Base-by-base conservation (phyloP, 2,113 vertebrate species). In the Cichladusa arquata region DNA sequence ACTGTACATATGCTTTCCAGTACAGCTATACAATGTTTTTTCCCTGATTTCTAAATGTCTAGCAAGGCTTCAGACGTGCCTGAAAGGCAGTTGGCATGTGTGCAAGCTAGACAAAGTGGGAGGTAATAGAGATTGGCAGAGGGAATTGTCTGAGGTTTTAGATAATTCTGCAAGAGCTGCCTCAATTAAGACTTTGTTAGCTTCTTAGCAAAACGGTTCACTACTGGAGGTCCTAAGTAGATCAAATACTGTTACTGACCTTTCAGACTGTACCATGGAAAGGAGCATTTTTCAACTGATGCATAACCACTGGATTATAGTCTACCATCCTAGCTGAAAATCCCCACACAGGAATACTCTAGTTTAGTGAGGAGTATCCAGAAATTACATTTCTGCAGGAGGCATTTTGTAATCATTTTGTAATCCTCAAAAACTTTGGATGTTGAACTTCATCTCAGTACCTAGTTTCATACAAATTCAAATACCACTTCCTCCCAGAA, bases 101-200 rank as follows among this genome's bases (percentile, higher is more conserved):
- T 90, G 67, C 40, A 91, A 83, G 74, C 36, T 72, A 83, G 58
- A 86, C 33, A 31, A 89, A 88, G 88, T 91, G 44, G 54, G 86
- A 93, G 17, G 38, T 76, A 92, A 91, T 64, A 83, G 19, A 71
- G 80, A 84, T 5, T 89, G 80, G 88, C 83, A 85, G 51, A 89
- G n/a, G 19, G 64, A 90, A 78, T 90, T 88, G 24, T 71, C 83
- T 86, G 71, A 90, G 80, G 40, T 90, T 94, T 93, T 88, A 40
- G 64, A 28, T 81, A 81, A 92, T n/a, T 62, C 56, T 91, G 24
- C 25, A 76, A 76, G 29, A 89, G 13, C 20, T 67, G 34, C 89
- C 65, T 93, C 65, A 93, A 34, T 91, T 84, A 84, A 76, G 11
- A 65, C 19, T 76, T 86, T 60, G 24, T 85, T 79, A 85, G 28